A percentile compares a stretch with the other conserved stretches of the same genome.
phyloP scores from a whole-genome alignment of 2,888 invertebrate species.

The Cetonia aurata region DNA sequence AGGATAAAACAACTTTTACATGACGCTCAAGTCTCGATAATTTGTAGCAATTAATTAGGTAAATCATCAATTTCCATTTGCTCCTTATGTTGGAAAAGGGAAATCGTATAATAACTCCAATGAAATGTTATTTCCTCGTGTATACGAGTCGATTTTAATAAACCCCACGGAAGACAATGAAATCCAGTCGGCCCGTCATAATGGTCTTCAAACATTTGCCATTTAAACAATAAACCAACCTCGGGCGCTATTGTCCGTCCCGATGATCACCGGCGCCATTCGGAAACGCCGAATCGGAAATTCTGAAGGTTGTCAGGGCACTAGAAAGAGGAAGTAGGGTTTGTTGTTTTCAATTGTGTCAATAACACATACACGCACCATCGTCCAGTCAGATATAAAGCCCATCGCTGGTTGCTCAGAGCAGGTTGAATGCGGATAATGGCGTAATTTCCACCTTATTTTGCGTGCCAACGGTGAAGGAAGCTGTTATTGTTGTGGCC shows the following conservation, averaged over 20 bases:
- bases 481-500: background rate
- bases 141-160: too few species aligned
- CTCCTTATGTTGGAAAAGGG: too few species aligned
- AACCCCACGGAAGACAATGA: background rate
- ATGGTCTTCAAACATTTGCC: background rate
- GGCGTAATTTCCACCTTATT: slow-evolving; percentile 21
- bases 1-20: too few species aligned
- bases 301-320: background rate
- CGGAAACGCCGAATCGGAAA: background rate
- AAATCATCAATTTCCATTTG: too few species aligned
- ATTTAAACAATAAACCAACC: background rate
- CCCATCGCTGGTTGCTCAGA: background rate
- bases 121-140: too few species aligned
- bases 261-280: background rate
- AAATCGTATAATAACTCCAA: too few species aligned
- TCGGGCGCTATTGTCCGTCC: background rate
- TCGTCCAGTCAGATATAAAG: background rate
- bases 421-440: slow-evolving; percentile 2
- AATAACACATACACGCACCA: too few species aligned
- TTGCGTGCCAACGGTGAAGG: background rate
- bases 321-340: background rate
- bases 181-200: background rate
- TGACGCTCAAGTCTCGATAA: too few species aligned
- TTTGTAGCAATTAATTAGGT: too few species aligned
- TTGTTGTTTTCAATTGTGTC: background rate